Evolutionary conservation across 2,888 invertebrate genomes (phyloP).

Genomic region (Molorchus minor): DNA sequence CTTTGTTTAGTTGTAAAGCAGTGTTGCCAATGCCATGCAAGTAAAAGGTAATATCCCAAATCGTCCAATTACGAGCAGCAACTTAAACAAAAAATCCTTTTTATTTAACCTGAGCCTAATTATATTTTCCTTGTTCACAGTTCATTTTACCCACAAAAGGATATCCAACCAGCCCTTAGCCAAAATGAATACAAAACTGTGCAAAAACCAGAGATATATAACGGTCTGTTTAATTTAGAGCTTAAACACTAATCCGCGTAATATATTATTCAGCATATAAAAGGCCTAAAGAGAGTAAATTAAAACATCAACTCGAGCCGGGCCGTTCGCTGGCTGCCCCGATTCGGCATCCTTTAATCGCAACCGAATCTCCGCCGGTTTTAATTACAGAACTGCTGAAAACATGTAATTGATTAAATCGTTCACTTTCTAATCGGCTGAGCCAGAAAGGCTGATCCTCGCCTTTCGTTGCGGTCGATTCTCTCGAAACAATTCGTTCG

Average conservation of each 20-base stretch:
- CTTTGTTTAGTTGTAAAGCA: no score
- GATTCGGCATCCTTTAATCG: slow-evolving; percentile 12
- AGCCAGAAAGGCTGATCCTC: neutral
- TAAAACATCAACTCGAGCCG: slow-evolving; percentile 16
- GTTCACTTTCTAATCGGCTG: slow-evolving; percentile 7
- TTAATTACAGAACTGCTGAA: slow-evolving; percentile 9
- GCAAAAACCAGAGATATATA: no score
- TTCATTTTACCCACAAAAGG: no score
- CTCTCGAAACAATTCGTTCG: neutral
- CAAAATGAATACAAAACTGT: no score
- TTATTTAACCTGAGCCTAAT: no score
- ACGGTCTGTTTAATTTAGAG: neutral
- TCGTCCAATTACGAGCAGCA: no score
- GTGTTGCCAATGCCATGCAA: no score
- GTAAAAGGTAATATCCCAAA: no score
- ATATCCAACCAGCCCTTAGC: no score
- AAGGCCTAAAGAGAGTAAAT: slow-evolving; percentile 19
- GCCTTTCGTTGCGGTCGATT: neutral
- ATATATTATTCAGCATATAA: slow-evolving; percentile 9
- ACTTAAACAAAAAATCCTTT: no score
- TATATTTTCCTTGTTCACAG: no score
- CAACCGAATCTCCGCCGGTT: slow-evolving; percentile 5
- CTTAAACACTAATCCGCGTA: neutral
- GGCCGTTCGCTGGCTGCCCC: neutral
- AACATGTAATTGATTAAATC: slow-evolving; percentile 19